These are phyloP conservation scores for Liodrosophila aerea DNA, from an alignment of 2,888 invertebrate genomes.

Conservation along the genomic window DNA sequence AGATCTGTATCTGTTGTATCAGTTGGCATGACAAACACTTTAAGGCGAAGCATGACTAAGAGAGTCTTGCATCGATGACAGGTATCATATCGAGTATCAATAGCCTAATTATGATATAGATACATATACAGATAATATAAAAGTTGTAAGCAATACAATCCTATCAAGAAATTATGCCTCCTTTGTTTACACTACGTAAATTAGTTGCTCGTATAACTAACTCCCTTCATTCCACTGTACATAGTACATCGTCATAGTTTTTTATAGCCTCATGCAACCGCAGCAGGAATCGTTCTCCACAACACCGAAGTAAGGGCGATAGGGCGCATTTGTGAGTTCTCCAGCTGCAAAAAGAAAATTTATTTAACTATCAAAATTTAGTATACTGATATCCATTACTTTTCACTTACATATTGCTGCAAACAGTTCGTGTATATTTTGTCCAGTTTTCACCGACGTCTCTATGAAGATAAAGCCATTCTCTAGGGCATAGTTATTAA, in stretches of 20 bases:
- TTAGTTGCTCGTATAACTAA: too few species aligned
- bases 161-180: too few species aligned
- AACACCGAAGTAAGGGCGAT: background rate
- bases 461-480: slow-evolving; percentile 38
- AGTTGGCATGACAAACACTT: too few species aligned
- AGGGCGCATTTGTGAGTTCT: background rate
- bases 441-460: slow-evolving; percentile 33
- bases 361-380: background rate
- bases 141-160: too few species aligned
- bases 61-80: too few species aligned
- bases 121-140: too few species aligned
- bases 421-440: slow-evolving; percentile 24
- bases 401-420: slow-evolving; percentile 10
- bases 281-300: background rate
- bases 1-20: too few species aligned
- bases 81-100: too few species aligned
- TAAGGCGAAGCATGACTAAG: too few species aligned
- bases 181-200: too few species aligned
- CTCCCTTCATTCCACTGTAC: too few species aligned
- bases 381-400: background rate
- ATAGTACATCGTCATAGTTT: background rate
- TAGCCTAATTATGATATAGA: too few species aligned
- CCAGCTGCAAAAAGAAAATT: slow-evolving; percentile 11
- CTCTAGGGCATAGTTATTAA: slow-evolving; percentile 14
- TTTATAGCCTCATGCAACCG: background rate